Conservation (phyloP, 2,113 vertebrate species). For the Neotoma lepida region DNA sequence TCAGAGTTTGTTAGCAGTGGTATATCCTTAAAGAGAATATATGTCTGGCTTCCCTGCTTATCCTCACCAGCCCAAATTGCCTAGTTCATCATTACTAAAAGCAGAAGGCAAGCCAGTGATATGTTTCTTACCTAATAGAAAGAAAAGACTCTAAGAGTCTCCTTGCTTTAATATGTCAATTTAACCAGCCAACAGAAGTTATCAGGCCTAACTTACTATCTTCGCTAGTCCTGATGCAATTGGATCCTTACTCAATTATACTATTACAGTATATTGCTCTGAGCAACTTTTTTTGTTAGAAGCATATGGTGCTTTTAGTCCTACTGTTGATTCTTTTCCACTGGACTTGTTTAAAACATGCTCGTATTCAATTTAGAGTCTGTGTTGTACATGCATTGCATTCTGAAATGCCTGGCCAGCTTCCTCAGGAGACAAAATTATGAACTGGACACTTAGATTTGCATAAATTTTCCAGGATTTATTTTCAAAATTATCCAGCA, state of each 20-base stretch:
- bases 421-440: slow-evolving; percentile 79
- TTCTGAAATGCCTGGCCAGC: slow-evolving; percentile 80
- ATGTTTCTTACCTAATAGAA: slow-evolving; percentile 81
- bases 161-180: slow-evolving; percentile 78
- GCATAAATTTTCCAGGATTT: slow-evolving; percentile 80
- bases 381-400: slow-evolving; percentile 78
- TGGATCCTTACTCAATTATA: slow-evolving; percentile 85
- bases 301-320: slow-evolving; percentile 86
- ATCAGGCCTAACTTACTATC: slow-evolving; percentile 75
- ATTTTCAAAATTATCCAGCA: slow-evolving; percentile 78
- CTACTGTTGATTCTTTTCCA: slow-evolving; percentile 86
- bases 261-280: slow-evolving; percentile 83
- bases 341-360: slow-evolving; percentile 86
- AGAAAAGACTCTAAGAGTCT: slow-evolving; percentile 75
- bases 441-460: slow-evolving; percentile 61
- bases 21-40: neutral
- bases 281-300: slow-evolving; percentile 81
- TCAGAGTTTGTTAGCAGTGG: neutral
- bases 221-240: slow-evolving; percentile 83
- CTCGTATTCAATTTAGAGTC: slow-evolving; percentile 84
- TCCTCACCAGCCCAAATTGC: neutral
- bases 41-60: neutral
- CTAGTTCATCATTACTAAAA: slow-evolving; percentile 27
- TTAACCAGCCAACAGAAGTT: slow-evolving; percentile 79
- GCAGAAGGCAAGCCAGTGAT: slow-evolving; percentile 64